These are phyloP conservation scores for Indicator maculatus DNA, from an alignment of 2,113 vertebrate species.

Conservation along the genomic window DNA sequence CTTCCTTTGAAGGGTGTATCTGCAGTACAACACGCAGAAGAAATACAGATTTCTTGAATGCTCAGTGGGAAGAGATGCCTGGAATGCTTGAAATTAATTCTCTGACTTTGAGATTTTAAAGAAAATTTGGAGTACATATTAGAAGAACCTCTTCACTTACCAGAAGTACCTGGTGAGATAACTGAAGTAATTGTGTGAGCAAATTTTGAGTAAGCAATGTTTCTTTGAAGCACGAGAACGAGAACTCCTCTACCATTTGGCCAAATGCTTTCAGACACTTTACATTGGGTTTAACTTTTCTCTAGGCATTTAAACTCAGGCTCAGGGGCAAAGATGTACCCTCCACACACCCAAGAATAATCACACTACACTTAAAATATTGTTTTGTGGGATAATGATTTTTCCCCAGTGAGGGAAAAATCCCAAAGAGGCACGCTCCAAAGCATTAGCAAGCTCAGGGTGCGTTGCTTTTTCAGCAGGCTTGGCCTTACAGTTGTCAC, in stretches of 20 bases:
- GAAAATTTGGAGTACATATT: neutral
- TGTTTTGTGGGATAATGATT: rapidly evolving
- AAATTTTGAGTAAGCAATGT: neutral
- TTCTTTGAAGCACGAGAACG: neutral
- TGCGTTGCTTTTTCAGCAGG: neutral
- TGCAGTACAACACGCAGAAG: neutral
- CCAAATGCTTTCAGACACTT: neutral
- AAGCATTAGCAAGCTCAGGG: neutral
- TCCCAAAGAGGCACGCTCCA: neutral
- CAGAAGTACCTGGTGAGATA: neutral
- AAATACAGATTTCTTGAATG: neutral
- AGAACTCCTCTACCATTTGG: neutral
- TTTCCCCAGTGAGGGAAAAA: neutral
- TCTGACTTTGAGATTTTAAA: neutral
- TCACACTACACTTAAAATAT: neutral
- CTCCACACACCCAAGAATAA: neutral
- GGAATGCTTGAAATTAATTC: neutral
- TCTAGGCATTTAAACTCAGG: neutral
- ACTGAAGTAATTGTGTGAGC: neutral
- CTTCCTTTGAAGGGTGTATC: neutral
- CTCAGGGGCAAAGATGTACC: neutral
- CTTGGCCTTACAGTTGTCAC: neutral
- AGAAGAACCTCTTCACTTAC: neutral
- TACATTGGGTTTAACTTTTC: neutral
- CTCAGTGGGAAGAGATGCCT: neutral